Conservation (phyloP, 2,113 vertebrate genomes). For the Falco punctatus region DNA sequence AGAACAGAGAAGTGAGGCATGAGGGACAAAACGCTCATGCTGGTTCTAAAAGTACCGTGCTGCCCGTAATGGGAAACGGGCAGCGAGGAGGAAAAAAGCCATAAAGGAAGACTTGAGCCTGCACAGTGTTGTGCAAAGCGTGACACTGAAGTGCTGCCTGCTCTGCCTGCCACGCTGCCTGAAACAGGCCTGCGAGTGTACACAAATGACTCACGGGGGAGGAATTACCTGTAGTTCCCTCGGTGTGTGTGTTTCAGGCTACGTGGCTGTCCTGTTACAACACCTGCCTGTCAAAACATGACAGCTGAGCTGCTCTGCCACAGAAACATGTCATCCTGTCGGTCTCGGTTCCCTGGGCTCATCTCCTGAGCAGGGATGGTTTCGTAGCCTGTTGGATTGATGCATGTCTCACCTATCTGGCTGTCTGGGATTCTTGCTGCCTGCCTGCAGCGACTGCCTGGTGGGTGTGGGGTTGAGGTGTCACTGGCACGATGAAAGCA, state of each 20-base stretch:
- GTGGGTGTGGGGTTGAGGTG: not conserved
- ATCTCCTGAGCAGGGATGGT: not conserved
- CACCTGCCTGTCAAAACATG: conserved; percentile 60
- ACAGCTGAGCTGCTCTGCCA: conserved; percentile 4
- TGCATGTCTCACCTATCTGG: not conserved
- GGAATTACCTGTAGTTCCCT: conserved; percentile 59
- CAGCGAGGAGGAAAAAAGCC: not conserved
- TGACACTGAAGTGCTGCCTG: not conserved
- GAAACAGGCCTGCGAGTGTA: not conserved
- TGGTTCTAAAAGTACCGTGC: not conserved
- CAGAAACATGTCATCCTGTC: not conserved
- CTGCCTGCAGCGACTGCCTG: not conserved
- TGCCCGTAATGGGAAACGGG: not conserved
- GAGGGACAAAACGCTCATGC: fast-evolving
- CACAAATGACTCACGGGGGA: conserved; percentile 39
- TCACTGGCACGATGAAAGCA: not conserved
- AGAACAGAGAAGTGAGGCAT: not conserved
- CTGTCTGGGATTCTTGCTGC: not conserved
- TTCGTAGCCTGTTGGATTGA: not conserved
- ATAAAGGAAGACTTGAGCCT: not conserved
- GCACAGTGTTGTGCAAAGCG: not conserved
- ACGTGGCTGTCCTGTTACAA: conserved; percentile 27
- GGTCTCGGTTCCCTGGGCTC: not conserved
- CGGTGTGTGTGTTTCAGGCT: not conserved
- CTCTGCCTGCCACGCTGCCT: not conserved